Percentiles rank a stretch among this genome's conserved stretches.
Evolutionary conservation across 2,888 invertebrate species (phyloP).

Genomic region (Rhagium mordax): DNA sequence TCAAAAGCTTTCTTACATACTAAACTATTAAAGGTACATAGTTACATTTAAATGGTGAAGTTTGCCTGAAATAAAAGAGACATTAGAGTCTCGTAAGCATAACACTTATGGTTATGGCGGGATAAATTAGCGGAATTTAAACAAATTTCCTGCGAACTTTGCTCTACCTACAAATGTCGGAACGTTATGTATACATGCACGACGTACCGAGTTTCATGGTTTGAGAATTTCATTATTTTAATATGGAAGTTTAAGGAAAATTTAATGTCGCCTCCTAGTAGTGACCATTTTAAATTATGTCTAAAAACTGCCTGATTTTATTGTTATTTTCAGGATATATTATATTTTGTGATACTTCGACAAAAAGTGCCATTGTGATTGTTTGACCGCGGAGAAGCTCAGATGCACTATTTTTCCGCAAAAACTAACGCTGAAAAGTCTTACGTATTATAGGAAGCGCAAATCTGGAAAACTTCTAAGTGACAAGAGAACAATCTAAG

Average conservation of each 20-base stretch:
- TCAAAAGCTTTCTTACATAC: constrained; percentile 17
- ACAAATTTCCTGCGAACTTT: neutral
- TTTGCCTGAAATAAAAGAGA: constrained; percentile 14
- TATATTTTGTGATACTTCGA: neutral
- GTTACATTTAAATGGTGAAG: constrained; percentile 8
- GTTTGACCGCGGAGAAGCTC: neutral
- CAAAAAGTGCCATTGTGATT: neutral
- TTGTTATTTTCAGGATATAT: too few species aligned
- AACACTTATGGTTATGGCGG: neutral
- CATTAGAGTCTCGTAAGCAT: constrained; percentile 3
- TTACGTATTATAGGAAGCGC: constrained; percentile 22
- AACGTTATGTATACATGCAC: neutral
- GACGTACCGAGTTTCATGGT: neutral
- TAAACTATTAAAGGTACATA: constrained; percentile 18
- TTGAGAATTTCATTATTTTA: neutral
- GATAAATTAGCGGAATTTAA: neutral
- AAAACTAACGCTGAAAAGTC: constrained; percentile 29
- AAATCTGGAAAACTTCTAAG: constrained; percentile 53
- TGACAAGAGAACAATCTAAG: constrained; percentile 56
- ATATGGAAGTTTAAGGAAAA: too few species aligned
- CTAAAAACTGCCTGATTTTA: too few species aligned
- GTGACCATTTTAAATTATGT: too few species aligned
- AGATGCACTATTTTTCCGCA: constrained; percentile 13
- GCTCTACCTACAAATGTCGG: neutral
- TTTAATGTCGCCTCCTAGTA: too few species aligned